These are phyloP conservation scores for Distichodus sexfasciatus DNA, from an alignment of 2,797 vertebrate genomes.

Conservation along the genomic window DNA sequence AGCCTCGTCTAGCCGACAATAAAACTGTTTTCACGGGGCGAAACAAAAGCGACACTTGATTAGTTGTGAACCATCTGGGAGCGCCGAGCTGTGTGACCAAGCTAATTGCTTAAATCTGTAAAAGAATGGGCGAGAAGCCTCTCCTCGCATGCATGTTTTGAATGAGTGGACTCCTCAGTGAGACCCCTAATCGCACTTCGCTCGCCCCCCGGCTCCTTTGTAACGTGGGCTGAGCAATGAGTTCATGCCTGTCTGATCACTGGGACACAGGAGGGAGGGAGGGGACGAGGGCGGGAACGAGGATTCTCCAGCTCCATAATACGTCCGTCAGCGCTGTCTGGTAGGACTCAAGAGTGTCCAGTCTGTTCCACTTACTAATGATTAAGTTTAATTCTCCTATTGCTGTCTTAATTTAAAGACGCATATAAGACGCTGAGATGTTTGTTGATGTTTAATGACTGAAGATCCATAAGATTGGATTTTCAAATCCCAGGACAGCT, in stretches of 20 bases:
- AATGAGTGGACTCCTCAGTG: slow-evolving; percentile 40
- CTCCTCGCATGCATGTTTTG: slow-evolving; percentile 43
- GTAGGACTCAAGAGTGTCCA: no score
- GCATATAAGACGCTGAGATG: no score
- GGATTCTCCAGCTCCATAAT: no score
- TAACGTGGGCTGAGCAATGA: slow-evolving; percentile 36
- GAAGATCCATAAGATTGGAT: no score
- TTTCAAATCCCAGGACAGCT: no score
- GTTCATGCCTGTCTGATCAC: slow-evolving; percentile 31
- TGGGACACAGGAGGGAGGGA: slow-evolving; percentile 1
- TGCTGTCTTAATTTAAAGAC: no score
- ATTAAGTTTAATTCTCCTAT: no score
- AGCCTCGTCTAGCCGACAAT: slow-evolving; percentile 55
- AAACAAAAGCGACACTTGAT: slow-evolving; percentile 71
- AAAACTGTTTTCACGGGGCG: slow-evolving; percentile 66
- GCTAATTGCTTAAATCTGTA: slow-evolving; percentile 66
- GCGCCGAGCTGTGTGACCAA: slow-evolving; percentile 61
- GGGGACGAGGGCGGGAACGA: no score
- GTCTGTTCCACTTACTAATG: no score
- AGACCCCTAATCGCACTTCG: slow-evolving; percentile 42
- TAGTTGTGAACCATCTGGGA: slow-evolving; percentile 63
- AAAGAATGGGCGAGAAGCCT: slow-evolving; percentile 42
- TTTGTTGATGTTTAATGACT: no score
- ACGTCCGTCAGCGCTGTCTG: no score
- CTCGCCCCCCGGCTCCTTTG: slow-evolving; percentile 36